These are phyloP conservation scores for Corydoras maculifer DNA, from an alignment of 2,113 vertebrate species.

Conservation along the genomic window DNA sequence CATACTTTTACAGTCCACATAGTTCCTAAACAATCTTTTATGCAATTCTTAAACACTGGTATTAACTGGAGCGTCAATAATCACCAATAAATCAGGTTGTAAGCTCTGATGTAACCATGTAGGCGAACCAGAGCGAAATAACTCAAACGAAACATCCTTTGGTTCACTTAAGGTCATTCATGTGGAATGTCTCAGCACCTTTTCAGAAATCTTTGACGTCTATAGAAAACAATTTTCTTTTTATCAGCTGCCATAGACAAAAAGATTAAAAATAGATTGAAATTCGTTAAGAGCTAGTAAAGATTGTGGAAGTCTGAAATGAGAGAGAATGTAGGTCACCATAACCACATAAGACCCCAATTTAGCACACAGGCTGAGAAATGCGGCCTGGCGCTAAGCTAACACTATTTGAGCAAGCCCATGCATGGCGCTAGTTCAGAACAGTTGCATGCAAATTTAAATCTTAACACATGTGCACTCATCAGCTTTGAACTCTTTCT, in stretches of 20 bases:
- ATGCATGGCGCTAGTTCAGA: constrained; percentile 5
- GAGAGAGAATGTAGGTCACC: constrained; percentile 65
- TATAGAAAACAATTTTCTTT: constrained; percentile 54
- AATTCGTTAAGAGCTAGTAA: neutral
- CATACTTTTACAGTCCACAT: too few relatives aligned
- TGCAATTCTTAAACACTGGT: too few relatives aligned
- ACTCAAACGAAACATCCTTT: constrained; percentile 57
- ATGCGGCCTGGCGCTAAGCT: constrained; percentile 10
- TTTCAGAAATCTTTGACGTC: constrained; percentile 55
- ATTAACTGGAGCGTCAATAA: too few relatives aligned
- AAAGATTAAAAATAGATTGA: constrained; percentile 38
- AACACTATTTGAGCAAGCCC: neutral
- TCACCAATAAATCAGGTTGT: neutral
- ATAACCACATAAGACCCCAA: constrained; percentile 58
- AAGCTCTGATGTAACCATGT: neutral
- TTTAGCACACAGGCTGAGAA: constrained; percentile 25
- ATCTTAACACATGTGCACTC: neutral
- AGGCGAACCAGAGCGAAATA: constrained; percentile 41
- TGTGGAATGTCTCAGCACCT: constrained; percentile 53
- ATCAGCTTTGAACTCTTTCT: too few relatives aligned
- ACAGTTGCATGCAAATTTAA: constrained; percentile 6
- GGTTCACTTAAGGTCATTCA: constrained; percentile 51
- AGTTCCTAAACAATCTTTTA: too few relatives aligned
- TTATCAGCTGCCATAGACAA: constrained; percentile 30
- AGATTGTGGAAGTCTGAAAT: constrained; percentile 57